Base-by-base conservation (phyloP, 2,888 invertebrate species). In the Nomada fabriciana region DNA sequence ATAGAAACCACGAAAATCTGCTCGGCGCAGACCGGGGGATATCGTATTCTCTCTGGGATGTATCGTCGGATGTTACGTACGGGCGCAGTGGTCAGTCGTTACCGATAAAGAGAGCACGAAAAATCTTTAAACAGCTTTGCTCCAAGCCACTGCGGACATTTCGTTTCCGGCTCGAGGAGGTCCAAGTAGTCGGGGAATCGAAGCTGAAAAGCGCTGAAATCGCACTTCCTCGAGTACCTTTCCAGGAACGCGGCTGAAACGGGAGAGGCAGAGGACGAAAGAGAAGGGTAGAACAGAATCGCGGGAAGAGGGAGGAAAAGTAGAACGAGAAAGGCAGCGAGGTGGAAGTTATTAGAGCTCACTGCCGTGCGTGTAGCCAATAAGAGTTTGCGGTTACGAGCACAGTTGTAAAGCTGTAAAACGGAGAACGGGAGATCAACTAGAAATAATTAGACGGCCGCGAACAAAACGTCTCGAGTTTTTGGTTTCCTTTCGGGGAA, bases 161-260 rank as follows among this genome's bases (percentile, higher is more conserved):
- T 86, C 86, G 81, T 69, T 80, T 76, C 76, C 86, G 78, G 69
- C 61, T 84, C 71, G 82, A 79, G 75, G 65, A 70, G 78, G 78
- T 76, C 79, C 80, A 78, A 70, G 69, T 61, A 64, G 67, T 57
- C 71, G 63, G 50, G 61, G 73, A 63, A 64, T 76, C 84, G 81
- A 75, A 73, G 78, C 78, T 81, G 81, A 73, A 86, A 87, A 88
- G 81, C 77, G 88, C 88, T 86, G 88, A 88, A 84, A 85, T 88
- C 88, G 86, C 84, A 85, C 82, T 85, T 75, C 68, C 76, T 84
- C 71, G 78, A 88, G 88, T 76, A 60, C 78, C 74, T 81, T 84
- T 77, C 53, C 64, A 72, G 65, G 60, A 76, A 69, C 76, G 82
- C 69, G 50, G 50, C 68, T 0, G 65, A 47, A n/a, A 42, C 36